Conservation (phyloP, 1,140 invertebrate species). For the Meloidogyne floridensis region DNA sequence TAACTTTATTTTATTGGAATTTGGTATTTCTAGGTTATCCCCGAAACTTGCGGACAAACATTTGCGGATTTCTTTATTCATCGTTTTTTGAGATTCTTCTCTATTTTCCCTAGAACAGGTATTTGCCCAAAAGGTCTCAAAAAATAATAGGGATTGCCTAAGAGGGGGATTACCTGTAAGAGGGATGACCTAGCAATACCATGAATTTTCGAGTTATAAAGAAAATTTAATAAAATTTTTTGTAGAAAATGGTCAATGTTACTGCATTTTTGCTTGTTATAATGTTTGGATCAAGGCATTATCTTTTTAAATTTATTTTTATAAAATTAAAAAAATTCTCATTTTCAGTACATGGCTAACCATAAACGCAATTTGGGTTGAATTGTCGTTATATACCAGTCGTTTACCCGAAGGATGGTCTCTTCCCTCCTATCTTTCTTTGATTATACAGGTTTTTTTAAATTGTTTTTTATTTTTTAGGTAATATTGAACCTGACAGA, state of each 20-base stretch:
- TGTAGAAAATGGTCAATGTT: constrained; percentile 5
- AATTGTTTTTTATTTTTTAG: background rate
- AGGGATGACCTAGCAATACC: background rate
- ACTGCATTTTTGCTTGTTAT: constrained; percentile 18
- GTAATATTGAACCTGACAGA: too few relatives aligned
- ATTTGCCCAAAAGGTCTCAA: too few relatives aligned
- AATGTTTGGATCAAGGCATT: constrained; percentile 28
- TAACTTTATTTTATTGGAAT: too few relatives aligned
- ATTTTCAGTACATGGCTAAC: constrained; percentile 79
- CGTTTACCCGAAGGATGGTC: constrained; percentile 83
- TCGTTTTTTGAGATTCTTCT: background rate
- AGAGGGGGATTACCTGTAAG: too few relatives aligned
- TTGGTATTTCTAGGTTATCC: too few relatives aligned
- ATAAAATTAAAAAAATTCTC: background rate
- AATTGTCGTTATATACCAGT: constrained; percentile 77
- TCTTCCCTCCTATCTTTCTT: constrained; percentile 76
- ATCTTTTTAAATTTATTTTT: background rate
- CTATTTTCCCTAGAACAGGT: background rate
- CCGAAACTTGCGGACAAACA: background rate
- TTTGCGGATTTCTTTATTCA: background rate
- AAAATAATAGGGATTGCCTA: too few relatives aligned
- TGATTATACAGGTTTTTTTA: constrained; percentile 70
- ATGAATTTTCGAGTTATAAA: background rate
- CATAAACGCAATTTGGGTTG: constrained; percentile 85
- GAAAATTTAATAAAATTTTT: too few relatives aligned